A percentile compares a stretch with the other conserved stretches of the same genome.
Conservation (phyloP, 2,113 vertebrate genomes). For the Ameiurus melas region DNA sequence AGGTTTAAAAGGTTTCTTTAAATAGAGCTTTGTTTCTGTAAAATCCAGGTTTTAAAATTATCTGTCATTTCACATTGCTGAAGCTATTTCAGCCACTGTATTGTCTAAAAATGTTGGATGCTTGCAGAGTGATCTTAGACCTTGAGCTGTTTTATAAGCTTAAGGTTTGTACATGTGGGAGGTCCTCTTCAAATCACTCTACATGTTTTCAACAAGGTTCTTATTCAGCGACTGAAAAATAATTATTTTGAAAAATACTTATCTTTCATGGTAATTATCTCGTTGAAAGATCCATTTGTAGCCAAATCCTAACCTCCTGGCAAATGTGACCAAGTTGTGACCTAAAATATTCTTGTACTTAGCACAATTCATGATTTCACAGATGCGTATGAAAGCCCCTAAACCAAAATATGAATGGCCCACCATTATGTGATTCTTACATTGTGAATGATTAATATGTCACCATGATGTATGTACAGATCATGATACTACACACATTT, state of each 20-base stretch:
- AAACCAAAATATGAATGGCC: not conserved
- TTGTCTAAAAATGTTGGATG: not conserved
- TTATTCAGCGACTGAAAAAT: not conserved
- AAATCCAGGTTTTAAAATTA: not conserved
- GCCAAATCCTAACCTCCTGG: not conserved
- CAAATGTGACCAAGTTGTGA: not conserved
- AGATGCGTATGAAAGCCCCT: not conserved
- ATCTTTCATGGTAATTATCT: not conserved
- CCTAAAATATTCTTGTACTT: not conserved
- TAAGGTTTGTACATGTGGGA: not conserved
- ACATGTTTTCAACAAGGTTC: not conserved
- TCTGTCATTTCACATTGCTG: not conserved
- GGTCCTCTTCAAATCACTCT: not conserved
- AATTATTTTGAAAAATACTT: not conserved
- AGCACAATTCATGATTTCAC: too few relatives aligned
- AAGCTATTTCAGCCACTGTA: not conserved
- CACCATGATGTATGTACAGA: not conserved
- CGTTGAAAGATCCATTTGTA: not conserved
- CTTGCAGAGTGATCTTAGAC: not conserved
- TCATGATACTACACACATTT: not conserved
- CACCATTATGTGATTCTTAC: not conserved
- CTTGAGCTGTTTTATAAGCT: not conserved
- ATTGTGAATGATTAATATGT: not conserved
- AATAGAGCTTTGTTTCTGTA: not conserved
- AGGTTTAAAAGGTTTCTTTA: rapidly evolving